Conservation (phyloP, 2,888 invertebrate genomes). For the Cenopis cana region DNA sequence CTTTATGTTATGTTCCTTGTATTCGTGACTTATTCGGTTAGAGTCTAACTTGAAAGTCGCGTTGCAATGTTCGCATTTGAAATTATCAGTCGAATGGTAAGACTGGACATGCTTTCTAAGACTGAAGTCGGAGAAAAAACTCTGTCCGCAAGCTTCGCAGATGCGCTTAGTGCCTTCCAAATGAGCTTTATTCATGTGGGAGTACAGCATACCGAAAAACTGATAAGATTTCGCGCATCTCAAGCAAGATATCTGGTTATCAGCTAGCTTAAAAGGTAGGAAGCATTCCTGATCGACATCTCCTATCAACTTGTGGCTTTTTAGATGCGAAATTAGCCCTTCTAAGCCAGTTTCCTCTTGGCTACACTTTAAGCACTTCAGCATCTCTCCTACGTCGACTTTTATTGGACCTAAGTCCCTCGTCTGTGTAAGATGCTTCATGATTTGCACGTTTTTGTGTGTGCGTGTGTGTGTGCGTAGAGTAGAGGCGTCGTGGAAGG, state of each 20-base stretch:
- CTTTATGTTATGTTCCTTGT: slow-evolving; percentile 39
- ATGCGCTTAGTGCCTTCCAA: slow-evolving; percentile 39
- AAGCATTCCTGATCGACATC: slow-evolving; percentile 40
- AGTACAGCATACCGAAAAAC: slow-evolving; percentile 41
- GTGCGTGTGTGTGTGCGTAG: slow-evolving; percentile 27
- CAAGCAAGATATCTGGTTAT: slow-evolving; percentile 41
- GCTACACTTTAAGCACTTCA: slow-evolving; percentile 28
- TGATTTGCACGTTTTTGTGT: slow-evolving; percentile 20
- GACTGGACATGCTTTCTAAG: slow-evolving; percentile 37
- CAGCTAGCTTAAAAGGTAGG: slow-evolving; percentile 40
- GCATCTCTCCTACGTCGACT: slow-evolving; percentile 27
- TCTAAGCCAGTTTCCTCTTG: slow-evolving; percentile 17
- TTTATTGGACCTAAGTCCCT: slow-evolving; percentile 26
- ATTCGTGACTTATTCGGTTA: slow-evolving; percentile 39
- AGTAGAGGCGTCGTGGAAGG: slow-evolving; percentile 30
- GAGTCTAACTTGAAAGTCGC: slow-evolving; percentile 30
- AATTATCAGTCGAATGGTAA: slow-evolving; percentile 30
- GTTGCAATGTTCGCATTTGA: slow-evolving; percentile 25
- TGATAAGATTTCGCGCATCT: slow-evolving; percentile 38
- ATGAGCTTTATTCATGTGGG: slow-evolving; percentile 41
- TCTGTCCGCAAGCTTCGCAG: slow-evolving; percentile 44
- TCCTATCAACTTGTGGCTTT: slow-evolving; percentile 29
- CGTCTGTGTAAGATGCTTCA: slow-evolving; percentile 38
- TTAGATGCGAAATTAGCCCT: slow-evolving; percentile 26
- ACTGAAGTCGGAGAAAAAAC: slow-evolving; percentile 43